Base-by-base conservation (phyloP, 1,140 invertebrate genomes). In the Trichonephila clavata region DNA sequence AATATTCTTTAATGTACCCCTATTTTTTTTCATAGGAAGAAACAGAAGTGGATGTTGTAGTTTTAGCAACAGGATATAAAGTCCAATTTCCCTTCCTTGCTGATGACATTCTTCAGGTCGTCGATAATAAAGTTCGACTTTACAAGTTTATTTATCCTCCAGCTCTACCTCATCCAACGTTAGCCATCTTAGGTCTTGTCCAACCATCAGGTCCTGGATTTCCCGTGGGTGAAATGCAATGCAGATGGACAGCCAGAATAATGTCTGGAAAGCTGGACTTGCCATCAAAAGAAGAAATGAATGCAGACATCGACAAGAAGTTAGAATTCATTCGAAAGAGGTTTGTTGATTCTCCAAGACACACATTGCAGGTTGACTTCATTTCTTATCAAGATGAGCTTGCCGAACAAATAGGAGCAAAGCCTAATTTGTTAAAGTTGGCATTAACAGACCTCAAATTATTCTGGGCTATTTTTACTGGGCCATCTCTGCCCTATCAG, bases 121-220 rank as follows among this genome's bases (percentile, higher is more conserved):
- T 32, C 1, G 87, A 96, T 86, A 94, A 96, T 27, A 96, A 96
- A 90, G 92, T 96, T 7, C 94, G 96, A 10, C 94, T 97, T 0
- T 97, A 96, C 94, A 94, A 96, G 39, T 94, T 94, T 13, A 89
- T 96, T 59, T 97, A 96, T 81, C 96, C 96, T 43, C 96, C 96
- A 3, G 60, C 94, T 50, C 27, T 94, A 21, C 88, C 80, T 7
- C 93, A 94, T 83, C 59, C 93, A 7, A 94, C 94, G 32, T 68
- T 94, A n/a, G 94, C 86, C 18, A 94, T 94, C 57, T 27, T 94
- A 6, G 94, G 93, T n/a, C 80, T 94, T 0, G 57, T 92, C 18
- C 94, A 94, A 60, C 93, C 94, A 24, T 61, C 20, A 18, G 94
- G 94, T 71, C 92, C 94, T 21, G 83, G 71, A 8, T 90, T 94